These are phyloP conservation scores for Idris sp. DNA, from an alignment of 1,140 invertebrate genomes.

Conservation along the genomic window DNA sequence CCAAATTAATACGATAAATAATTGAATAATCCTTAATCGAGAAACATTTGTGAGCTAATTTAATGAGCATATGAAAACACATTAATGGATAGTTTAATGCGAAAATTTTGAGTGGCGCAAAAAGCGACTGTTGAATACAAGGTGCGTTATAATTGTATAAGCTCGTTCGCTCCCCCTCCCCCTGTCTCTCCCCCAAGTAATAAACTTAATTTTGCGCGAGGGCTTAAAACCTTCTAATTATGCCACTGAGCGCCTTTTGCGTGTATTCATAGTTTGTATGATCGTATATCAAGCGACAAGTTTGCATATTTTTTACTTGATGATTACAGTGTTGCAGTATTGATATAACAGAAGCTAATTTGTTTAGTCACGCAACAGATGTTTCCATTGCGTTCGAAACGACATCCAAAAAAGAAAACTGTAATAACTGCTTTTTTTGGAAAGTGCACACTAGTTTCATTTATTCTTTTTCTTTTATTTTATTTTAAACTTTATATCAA, in stretches of 20 bases:
- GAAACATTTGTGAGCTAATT: slow-evolving; percentile 14
- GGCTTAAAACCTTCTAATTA: slow-evolving; percentile 56
- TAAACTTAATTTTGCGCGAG: slow-evolving; percentile 42
- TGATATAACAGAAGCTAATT: slow-evolving; percentile 56
- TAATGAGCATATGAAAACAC: slow-evolving; percentile 11
- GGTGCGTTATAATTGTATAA: slow-evolving; percentile 51
- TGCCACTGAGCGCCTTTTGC: slow-evolving; percentile 42
- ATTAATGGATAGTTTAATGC: slow-evolving; percentile 13
- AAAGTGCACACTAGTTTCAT: slow-evolving; percentile 36
- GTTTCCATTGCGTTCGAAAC: slow-evolving; percentile 42
- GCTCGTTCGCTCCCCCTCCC: slow-evolving; percentile 9
- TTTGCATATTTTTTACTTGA: slow-evolving; percentile 46
- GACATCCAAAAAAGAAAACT: slow-evolving; percentile 31
- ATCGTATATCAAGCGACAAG: slow-evolving; percentile 54
- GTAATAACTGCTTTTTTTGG: slow-evolving; percentile 19
- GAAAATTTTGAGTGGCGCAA: slow-evolving; percentile 31
- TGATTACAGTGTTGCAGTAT: slow-evolving; percentile 51
- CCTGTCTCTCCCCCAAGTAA: slow-evolving; percentile 17
- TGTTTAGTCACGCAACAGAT: slow-evolving; percentile 55
- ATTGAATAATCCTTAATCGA: not conserved
- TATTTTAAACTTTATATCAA: slow-evolving; percentile 4
- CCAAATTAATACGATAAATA: not conserved
- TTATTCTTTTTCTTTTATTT: slow-evolving; percentile 16
- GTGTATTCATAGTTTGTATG: slow-evolving; percentile 49
- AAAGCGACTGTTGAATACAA: slow-evolving; percentile 44